Conservation (phyloP, 1,140 invertebrate species). For the Tetramorium parvispinum region DNA sequence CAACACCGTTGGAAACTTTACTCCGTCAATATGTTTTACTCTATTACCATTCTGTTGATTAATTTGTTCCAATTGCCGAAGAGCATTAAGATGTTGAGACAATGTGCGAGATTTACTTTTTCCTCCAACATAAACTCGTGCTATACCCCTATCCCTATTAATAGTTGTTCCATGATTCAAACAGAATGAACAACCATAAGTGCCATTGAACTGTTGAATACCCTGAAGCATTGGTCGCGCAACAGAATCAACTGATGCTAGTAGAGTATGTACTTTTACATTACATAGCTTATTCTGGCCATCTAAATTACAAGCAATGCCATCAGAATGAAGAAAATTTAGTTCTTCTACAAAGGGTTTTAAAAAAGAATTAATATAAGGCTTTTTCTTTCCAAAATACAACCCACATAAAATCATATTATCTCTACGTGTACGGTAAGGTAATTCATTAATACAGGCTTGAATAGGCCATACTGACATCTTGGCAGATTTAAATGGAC, state of each 20-base stretch:
- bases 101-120: background rate
- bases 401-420: conserved; percentile 4
- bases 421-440: background rate
- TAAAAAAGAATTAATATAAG: background rate
- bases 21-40: background rate
- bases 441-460: background rate
- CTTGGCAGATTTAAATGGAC: background rate
- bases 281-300: background rate
- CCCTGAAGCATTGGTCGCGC: background rate
- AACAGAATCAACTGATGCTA: background rate
- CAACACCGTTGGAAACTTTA: background rate
- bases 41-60: background rate
- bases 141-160: background rate
- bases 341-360: background rate
- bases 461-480: background rate
- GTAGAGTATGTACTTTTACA: background rate
- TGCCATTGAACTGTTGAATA: background rate
- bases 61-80: background rate
- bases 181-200: background rate
- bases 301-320: background rate
- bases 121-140: background rate
- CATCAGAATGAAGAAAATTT: background rate
- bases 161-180: background rate
- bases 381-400: background rate
- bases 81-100: background rate